phyloP scores from a whole-genome alignment of 2,113 vertebrate species.

The Motacilla tschutschensis region DNA sequence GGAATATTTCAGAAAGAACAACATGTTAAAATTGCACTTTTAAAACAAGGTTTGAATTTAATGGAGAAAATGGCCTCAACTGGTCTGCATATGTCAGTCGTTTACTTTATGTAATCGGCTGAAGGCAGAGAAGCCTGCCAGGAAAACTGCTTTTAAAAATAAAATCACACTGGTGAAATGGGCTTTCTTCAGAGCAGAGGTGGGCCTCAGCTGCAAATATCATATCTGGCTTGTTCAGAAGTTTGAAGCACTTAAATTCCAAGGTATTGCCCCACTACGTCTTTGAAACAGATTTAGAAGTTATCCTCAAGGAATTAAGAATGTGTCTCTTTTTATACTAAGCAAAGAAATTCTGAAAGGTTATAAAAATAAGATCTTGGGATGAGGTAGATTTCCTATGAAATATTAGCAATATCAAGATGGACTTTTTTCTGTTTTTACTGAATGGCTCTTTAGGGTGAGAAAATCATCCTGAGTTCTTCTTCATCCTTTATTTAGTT shows the following conservation, averaged over 20 bases:
- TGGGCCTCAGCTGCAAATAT: not conserved
- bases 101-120: constrained; percentile 55
- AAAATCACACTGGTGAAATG: constrained; percentile 41
- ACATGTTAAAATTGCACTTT: constrained; percentile 50
- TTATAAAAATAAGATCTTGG: not conserved
- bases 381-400: not conserved
- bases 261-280: rapidly evolving
- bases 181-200: constrained; percentile 14
- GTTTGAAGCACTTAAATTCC: not conserved
- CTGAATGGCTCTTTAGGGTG: not conserved
- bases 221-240: not conserved
- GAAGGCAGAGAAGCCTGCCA: constrained; percentile 47
- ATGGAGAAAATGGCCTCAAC: constrained; percentile 24
- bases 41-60: constrained; percentile 46
- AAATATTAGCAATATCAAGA: not conserved
- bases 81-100: constrained; percentile 47
- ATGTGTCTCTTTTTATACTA: not conserved
- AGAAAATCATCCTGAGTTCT: not conserved
- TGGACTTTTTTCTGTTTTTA: not conserved
- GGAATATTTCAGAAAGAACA: constrained; percentile 47
- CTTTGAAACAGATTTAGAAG: not conserved
- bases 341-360: not conserved
- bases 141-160: constrained; percentile 58
- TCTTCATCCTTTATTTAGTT: not conserved
- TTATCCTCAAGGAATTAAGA: not conserved